Percentiles rank a stretch among this genome's conserved stretches.
Evolutionary conservation across 1,140 invertebrate genomes (phyloP).

Genomic region (Nebria ingens): DNA sequence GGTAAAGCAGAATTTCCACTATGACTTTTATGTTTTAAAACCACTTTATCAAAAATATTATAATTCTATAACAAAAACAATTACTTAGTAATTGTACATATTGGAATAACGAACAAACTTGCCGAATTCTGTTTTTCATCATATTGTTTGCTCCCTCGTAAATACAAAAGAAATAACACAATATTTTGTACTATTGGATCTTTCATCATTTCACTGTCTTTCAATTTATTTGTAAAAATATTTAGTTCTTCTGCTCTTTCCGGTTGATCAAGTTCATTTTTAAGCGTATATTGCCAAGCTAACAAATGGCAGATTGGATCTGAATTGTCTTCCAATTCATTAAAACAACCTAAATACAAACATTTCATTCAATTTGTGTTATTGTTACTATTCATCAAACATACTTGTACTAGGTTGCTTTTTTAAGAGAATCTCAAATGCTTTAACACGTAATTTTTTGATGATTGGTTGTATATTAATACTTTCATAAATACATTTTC

Average conservation of each 20-base stretch:
- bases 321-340: conserved; percentile 17
- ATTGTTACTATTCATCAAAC: conserved; percentile 17
- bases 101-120: conserved; percentile 5
- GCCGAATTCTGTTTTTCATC: conserved; percentile 20
- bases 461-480: conserved; percentile 5
- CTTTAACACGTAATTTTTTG: conserved; percentile 18
- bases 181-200: conserved; percentile 17
- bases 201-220: conserved; percentile 16
- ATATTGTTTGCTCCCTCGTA: conserved; percentile 20
- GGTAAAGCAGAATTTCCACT: not conserved
- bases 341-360: conserved; percentile 18
- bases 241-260: conserved; percentile 22
- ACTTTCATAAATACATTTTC: conserved; percentile 1
- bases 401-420: conserved; percentile 15
- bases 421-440: conserved; percentile 22
- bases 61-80: not conserved
- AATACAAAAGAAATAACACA: conserved; percentile 23
- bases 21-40: not conserved
- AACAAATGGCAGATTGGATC: conserved; percentile 25
- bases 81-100: not conserved
- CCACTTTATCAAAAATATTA: conserved; percentile 2
- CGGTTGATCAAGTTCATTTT: conserved; percentile 20
- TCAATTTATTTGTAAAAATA: conserved; percentile 17
- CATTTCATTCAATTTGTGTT: no score
- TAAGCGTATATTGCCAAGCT: conserved; percentile 26